Conservation (phyloP, 2,888 invertebrate genomes). For the Podotricha telesiphe region DNA sequence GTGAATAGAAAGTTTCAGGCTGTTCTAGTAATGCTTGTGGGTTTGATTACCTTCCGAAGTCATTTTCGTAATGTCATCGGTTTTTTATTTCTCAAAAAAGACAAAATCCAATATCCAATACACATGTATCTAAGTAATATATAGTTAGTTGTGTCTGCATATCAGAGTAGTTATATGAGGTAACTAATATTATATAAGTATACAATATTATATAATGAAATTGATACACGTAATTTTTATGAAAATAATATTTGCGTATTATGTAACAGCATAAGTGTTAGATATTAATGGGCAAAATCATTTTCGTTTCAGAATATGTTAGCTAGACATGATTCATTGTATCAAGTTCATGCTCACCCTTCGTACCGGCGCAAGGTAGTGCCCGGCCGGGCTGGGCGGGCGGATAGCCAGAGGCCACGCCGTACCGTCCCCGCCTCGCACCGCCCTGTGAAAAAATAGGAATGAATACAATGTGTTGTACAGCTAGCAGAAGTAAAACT, state of each 20-base stretch:
- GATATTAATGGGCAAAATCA: background rate
- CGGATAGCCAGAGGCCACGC: constrained; percentile 77
- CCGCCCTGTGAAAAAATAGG: constrained; percentile 53
- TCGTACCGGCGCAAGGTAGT: constrained; percentile 49
- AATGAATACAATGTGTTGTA: constrained; percentile 45
- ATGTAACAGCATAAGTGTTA: background rate
- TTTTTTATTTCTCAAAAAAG: no score
- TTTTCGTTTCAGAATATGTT: background rate
- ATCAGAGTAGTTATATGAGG: no score
- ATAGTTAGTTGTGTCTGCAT: no score
- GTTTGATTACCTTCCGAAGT: no score
- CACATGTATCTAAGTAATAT: no score
- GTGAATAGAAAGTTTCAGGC: no score
- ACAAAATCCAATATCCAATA: no score
- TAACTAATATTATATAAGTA: no score
- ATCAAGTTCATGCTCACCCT: constrained; percentile 31
- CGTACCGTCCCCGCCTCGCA: constrained; percentile 53
- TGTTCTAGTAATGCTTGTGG: no score
- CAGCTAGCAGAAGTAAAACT: constrained; percentile 22
- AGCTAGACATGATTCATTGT: constrained; percentile 21
- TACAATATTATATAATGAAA: no score
- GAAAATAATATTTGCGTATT: background rate
- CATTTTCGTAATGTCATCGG: no score
- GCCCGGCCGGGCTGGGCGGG: constrained; percentile 62
- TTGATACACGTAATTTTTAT: background rate